Conservation (phyloP, 2,797 vertebrate species). For the Discoglossus pictus region DNA sequence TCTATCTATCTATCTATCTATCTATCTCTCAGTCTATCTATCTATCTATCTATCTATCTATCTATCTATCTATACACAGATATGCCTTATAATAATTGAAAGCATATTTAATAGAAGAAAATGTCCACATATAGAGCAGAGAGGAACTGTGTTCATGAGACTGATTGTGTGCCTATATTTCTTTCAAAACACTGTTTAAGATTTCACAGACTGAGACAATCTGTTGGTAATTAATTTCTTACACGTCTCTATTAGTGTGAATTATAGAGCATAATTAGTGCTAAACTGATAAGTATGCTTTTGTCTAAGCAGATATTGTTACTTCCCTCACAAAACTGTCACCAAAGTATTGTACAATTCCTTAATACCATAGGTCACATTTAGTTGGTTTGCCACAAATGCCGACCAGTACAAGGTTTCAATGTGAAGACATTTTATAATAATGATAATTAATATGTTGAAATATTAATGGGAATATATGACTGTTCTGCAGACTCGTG, state of each 20-base stretch:
- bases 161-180: slow-evolving; percentile 8
- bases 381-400: neutral
- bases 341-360: neutral
- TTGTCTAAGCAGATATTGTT: slow-evolving; percentile 23
- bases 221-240: slow-evolving; percentile 19
- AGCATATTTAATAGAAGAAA: too few species aligned
- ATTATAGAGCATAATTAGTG: neutral
- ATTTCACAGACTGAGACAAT: neutral
- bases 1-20: too few species aligned
- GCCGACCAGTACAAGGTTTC: neutral
- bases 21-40: too few species aligned
- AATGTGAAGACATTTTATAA: neutral
- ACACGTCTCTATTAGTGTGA: slow-evolving; percentile 32
- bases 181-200: slow-evolving; percentile 17
- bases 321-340: neutral
- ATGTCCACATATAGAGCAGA: too few species aligned
- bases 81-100: too few species aligned
- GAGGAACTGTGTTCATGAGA: neutral
- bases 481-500: neutral
- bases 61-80: too few species aligned
- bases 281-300: slow-evolving; percentile 15
- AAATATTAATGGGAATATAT: neutral
- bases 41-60: too few species aligned
- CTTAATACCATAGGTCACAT: neutral
- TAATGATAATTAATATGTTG: neutral